These are phyloP conservation scores for Lethrus apterus DNA, from an alignment of 1,140 invertebrate species.

Conservation along the genomic window DNA sequence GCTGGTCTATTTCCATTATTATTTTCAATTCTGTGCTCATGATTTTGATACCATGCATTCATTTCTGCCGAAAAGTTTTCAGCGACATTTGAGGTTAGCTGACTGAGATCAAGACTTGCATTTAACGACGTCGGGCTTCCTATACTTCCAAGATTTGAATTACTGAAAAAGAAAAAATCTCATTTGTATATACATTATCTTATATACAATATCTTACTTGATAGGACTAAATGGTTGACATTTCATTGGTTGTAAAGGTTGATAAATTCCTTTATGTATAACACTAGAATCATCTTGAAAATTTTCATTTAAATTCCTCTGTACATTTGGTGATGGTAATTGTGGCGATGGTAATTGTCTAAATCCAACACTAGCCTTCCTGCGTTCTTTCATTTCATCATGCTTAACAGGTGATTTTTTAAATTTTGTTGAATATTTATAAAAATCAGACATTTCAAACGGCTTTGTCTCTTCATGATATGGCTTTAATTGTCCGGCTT, in stretches of 20 bases:
- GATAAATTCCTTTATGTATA: slow-evolving; percentile 22
- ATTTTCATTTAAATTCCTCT: slow-evolving; percentile 6
- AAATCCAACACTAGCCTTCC: no score
- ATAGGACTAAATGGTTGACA: slow-evolving; percentile 19
- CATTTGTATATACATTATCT: neutral
- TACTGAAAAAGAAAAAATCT: slow-evolving; percentile 14
- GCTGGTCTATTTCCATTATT: slow-evolving; percentile 22
- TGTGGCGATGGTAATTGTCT: slow-evolving; percentile 9
- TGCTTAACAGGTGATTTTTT: slow-evolving; percentile 34
- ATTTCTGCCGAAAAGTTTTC: slow-evolving; percentile 36
- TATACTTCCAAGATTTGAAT: slow-evolving; percentile 18
- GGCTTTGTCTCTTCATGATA: slow-evolving; percentile 92
- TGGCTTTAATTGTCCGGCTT: slow-evolving; percentile 81
- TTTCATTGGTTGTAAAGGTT: slow-evolving; percentile 24
- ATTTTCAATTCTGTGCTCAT: slow-evolving; percentile 26
- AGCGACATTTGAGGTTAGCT: slow-evolving; percentile 28
- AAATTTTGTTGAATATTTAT: slow-evolving; percentile 91
- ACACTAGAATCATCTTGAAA: slow-evolving; percentile 14
- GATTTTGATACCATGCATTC: slow-evolving; percentile 38
- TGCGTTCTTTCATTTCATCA: neutral
- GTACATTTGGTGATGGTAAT: slow-evolving; percentile 5
- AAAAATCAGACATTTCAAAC: slow-evolving; percentile 95
- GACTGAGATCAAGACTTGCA: slow-evolving; percentile 29
- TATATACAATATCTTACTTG: slow-evolving; percentile 12
- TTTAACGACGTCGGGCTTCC: slow-evolving; percentile 22